phyloP scores from a whole-genome alignment of 30 jellyfish, hydroid and myxozoan genomes.

The Pseudorhiza aurosa region DNA sequence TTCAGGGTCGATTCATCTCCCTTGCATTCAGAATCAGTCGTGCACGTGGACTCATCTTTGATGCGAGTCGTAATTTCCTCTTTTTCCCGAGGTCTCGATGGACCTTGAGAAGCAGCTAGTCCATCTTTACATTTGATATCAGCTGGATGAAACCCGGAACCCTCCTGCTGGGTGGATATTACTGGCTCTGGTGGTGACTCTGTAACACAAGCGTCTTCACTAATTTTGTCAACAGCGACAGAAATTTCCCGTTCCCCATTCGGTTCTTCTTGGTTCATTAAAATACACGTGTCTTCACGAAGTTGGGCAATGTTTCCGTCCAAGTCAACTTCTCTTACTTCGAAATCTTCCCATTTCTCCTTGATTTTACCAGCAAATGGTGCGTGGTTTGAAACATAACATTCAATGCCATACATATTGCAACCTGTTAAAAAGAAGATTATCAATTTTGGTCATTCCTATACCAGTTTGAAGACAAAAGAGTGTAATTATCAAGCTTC shows the following conservation, averaged over 20 bases:
- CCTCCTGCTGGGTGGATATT: not conserved
- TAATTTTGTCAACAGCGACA: not conserved
- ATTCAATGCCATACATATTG: slow-evolving; percentile 70
- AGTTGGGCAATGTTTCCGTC: slow-evolving; percentile 54
- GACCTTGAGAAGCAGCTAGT: not conserved
- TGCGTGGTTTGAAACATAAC: slow-evolving; percentile 25
- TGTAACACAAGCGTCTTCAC: not conserved
- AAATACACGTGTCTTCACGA: not conserved
- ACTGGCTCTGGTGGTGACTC: not conserved
- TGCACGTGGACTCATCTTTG: not conserved
- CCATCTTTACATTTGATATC: not conserved
- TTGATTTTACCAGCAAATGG: slow-evolving; percentile 61
- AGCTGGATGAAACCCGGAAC: not conserved
- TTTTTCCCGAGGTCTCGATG: not conserved
- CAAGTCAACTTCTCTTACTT: slow-evolving; percentile 65
- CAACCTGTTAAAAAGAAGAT: no score
- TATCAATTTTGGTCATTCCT: no score
- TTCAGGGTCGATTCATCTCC: not conserved
- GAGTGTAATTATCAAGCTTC: no score
- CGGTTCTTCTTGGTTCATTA: not conserved
- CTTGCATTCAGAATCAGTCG: not conserved
- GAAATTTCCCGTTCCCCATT: not conserved
- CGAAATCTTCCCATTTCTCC: slow-evolving; percentile 54
- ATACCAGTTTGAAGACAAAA: no score
- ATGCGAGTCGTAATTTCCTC: not conserved